Evolutionary conservation across 2,113 vertebrate species (phyloP).

Genomic region (Balaeniceps rex): DNA sequence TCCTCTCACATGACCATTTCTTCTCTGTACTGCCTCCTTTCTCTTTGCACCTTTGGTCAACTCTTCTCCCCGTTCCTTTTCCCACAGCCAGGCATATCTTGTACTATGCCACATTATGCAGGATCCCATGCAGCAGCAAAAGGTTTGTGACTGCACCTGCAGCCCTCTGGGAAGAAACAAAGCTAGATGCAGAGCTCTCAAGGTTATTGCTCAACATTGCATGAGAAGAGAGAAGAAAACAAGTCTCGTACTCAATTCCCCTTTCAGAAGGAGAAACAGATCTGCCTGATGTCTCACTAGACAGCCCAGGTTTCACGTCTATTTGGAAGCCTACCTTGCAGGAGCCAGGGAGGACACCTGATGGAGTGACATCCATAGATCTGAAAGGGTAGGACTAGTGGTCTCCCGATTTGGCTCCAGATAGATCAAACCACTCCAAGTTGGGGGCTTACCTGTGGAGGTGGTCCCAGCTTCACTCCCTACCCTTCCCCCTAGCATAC

Average conservation of each 20-base stretch:
- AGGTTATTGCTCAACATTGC: not conserved
- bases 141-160: not conserved
- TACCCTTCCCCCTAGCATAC: not conserved
- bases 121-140: not conserved
- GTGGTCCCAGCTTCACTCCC: not conserved
- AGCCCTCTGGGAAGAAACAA: not conserved
- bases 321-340: not conserved
- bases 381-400: not conserved
- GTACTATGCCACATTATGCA: not conserved
- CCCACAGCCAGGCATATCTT: not conserved
- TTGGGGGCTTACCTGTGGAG: not conserved
- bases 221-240: not conserved
- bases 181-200: not conserved
- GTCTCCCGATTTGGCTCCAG: rapidly evolving
- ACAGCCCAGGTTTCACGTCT: not conserved
- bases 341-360: not conserved
- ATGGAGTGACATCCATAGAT: not conserved
- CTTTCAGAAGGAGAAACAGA: not conserved
- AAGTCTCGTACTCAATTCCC: not conserved
- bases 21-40: not conserved
- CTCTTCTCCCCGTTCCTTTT: not conserved
- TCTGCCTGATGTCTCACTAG: not conserved
- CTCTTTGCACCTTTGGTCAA: not conserved
- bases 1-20: not conserved
- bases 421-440: not conserved